phyloP scores from a whole-genome alignment of 2,113 vertebrate species.

The Cryptotis parvus region DNA sequence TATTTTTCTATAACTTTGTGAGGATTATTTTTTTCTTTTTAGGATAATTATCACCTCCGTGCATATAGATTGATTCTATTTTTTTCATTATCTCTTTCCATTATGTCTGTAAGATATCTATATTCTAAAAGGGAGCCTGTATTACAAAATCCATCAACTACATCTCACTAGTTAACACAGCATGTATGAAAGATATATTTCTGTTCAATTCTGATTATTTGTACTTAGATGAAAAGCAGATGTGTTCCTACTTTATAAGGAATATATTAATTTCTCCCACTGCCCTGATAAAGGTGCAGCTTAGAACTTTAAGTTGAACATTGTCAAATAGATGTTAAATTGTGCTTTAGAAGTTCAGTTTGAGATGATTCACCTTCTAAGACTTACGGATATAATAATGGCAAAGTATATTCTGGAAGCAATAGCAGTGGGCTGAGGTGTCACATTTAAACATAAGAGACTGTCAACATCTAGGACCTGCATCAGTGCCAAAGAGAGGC shows the following conservation, averaged over 20 bases:
- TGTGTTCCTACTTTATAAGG: neutral
- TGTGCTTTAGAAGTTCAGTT: conserved; percentile 37
- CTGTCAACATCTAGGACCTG: neutral
- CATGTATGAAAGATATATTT: neutral
- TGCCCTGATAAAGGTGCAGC: conserved; percentile 54
- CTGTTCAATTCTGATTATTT: conserved; percentile 12
- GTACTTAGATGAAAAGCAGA: conserved; percentile 21
- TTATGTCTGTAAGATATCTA: neutral
- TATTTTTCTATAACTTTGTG: neutral
- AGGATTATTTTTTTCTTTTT: neutral
- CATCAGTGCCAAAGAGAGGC: accelerated
- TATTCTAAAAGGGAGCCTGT: neutral
- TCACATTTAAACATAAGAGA: accelerated
- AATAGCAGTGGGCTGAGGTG: conserved; percentile 42
- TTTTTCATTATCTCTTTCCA: neutral
- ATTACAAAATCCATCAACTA: too few species aligned
- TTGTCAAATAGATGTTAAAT: conserved; percentile 43
- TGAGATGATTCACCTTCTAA: neutral
- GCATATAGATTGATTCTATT: neutral
- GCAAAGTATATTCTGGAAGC: neutral
- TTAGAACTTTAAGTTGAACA: conserved; percentile 59
- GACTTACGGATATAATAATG: neutral
- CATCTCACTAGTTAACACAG: neutral
- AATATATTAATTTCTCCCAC: conserved; percentile 30
- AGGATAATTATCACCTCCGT: neutral